Evolutionary conservation across 2,888 invertebrate species (phyloP).

Genomic region (Agrotis puta): DNA sequence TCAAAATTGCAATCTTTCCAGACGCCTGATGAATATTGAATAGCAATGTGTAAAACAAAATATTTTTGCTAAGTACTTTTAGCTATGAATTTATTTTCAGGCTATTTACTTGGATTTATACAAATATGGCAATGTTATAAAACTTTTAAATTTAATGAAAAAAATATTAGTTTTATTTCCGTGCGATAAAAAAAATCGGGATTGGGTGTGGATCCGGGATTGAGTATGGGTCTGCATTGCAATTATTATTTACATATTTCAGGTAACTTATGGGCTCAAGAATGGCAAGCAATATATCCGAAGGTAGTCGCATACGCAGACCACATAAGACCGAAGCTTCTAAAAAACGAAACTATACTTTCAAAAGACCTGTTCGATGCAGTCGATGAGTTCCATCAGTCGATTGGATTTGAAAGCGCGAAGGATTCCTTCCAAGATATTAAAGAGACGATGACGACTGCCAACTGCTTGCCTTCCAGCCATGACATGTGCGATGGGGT

Average conservation of each 20-base stretch:
- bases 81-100: not conserved
- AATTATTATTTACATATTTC: conserved; percentile 50
- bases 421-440: conserved; percentile 91
- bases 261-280: conserved; percentile 93
- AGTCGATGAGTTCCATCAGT: conserved; percentile 92
- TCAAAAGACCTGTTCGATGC: conserved; percentile 90
- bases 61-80: not conserved
- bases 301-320: conserved; percentile 88
- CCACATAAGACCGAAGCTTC: conserved; percentile 88
- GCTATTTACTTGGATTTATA: no score
- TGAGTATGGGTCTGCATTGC: no score
- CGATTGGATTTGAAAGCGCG: conserved; percentile 92
- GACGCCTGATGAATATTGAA: conserved; percentile 17
- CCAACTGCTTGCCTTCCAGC: conserved; percentile 93
- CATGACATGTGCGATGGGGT: conserved; percentile 93
- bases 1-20: not conserved
- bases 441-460: conserved; percentile 90
- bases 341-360: conserved; percentile 81
- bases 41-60: conserved; percentile 17
- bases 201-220: no score
- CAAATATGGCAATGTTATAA: no score
- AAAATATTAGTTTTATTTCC: no score
- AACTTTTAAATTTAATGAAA: no score
- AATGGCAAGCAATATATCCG: conserved; percentile 89
- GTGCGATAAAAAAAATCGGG: no score